These are phyloP conservation scores for Clarias platycephalus DNA, from an alignment of 2,797 vertebrate genomes.

Conservation along the genomic window DNA sequence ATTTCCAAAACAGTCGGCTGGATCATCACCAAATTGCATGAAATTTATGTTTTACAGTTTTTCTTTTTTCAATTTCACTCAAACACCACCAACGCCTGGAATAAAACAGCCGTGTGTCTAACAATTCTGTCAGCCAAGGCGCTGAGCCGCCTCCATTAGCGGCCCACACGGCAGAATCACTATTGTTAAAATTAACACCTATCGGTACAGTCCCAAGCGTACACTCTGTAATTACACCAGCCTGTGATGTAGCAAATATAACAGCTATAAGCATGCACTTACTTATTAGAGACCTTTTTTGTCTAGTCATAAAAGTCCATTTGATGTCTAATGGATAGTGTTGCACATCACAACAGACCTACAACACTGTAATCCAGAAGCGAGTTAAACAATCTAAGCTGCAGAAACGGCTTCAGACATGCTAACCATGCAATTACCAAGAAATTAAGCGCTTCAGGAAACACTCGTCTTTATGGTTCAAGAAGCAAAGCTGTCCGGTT, in stretches of 20 bases:
- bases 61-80: background rate
- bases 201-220: constrained; percentile 10
- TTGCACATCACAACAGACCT: constrained; percentile 21
- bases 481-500: background rate
- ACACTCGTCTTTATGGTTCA: constrained; percentile 1
- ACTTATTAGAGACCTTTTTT: constrained; percentile 39
- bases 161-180: constrained; percentile 37
- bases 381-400: constrained; percentile 28
- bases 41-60: constrained; percentile 5
- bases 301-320: constrained; percentile 29
- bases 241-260: constrained; percentile 25
- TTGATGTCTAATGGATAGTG: constrained; percentile 39
- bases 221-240: constrained; percentile 43
- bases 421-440: constrained; percentile 36
- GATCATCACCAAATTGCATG: background rate
- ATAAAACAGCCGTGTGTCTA: constrained; percentile 18
- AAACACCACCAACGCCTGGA: constrained; percentile 13
- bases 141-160: constrained; percentile 25
- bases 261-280: constrained; percentile 14
- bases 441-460: constrained; percentile 16
- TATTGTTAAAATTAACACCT: constrained; percentile 51
- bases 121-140: constrained; percentile 28
- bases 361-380: background rate
- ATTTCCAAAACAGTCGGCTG: background rate
- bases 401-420: background rate